phyloP scores from a whole-genome alignment of 2,888 invertebrate genomes.

The Pseudolycoriella hygida region DNA sequence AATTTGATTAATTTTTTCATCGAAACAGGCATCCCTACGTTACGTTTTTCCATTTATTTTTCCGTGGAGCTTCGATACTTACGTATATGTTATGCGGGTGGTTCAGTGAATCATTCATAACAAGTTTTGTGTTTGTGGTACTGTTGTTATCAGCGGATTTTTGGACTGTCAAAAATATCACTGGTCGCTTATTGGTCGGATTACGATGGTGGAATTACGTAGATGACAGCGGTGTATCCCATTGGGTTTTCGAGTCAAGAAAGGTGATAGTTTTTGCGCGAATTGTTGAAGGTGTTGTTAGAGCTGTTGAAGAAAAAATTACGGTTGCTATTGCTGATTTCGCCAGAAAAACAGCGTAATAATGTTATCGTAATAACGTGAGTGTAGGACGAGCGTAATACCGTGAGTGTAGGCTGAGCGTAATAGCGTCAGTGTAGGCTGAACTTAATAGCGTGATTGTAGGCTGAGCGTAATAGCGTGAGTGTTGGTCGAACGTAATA shows the following conservation, averaged over 20 bases:
- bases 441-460: no score
- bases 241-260: constrained; percentile 90
- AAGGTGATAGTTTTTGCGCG: constrained; percentile 19
- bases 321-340: no score
- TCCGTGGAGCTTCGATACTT: constrained; percentile 66
- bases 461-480: no score
- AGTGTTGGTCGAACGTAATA: no score
- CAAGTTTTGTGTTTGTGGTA: constrained; percentile 84
- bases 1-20: constrained; percentile 14
- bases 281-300: no score
- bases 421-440: no score
- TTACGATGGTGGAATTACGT: constrained; percentile 99
- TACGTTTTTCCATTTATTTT: constrained; percentile 78
- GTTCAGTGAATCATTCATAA: constrained; percentile 85
- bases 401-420: no score
- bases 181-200: constrained; percentile 86
- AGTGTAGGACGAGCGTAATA: no score
- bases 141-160: constrained; percentile 91
- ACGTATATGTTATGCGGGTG: constrained; percentile 80
- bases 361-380: no score
- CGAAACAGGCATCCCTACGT: constrained; percentile 71
- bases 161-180: constrained; percentile 92
- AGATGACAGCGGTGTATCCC: constrained; percentile 90
- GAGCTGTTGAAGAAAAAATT: no score
- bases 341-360: no score